Base-by-base conservation (phyloP, 2,113 vertebrate genomes). In the Phyllostomus hastatus region DNA sequence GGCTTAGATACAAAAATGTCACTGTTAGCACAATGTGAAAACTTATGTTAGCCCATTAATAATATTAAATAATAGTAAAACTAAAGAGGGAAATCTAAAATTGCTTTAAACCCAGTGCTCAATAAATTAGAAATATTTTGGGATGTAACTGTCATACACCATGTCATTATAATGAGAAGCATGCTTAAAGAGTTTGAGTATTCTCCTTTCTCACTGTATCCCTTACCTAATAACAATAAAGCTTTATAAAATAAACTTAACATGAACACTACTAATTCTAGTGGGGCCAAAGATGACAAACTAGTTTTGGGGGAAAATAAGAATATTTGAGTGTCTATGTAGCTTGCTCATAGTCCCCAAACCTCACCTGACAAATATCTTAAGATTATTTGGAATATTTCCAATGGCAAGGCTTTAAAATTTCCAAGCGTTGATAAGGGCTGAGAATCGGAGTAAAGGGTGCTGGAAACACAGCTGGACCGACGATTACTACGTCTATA, bases 341-440 rank as follows among this genome's bases (percentile, higher is more conserved):
- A 75, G 61, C 50, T 0, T 54, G 1, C 0, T 10, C 41, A 48
- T 1, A 84, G 66, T 57, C 3, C 6, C n/a, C 33, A 66, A 20
- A 19, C 11, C 98, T 98, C 85, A 99, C 99, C 98, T 98, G 99
- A 96, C n/a, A 99, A 97, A 61, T 98, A 98, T 76, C 97, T 98
- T 96, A 99, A 80, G 48, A 99, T 97, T 97, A 99, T 98, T n/a
- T 99, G 97, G 26, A 99, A 98, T 92, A 99, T 98, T 98, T 99
- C 99, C 4, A 99, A 3, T 2, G 99, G 99, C 0, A 99, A 98
- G 0, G 46, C 64, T 95, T 98, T 97, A 88, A 99, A 99, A 92
- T 98, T 61, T 0, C 98, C 98, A 64, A 98, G 97, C 0, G 97
- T 95, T 92, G 98, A 96, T 52, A 57, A 91, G 12, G 87, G 48